Evolutionary conservation across 2,797 vertebrate species (phyloP).

Genomic region (Tokudaia muenninki): DNA sequence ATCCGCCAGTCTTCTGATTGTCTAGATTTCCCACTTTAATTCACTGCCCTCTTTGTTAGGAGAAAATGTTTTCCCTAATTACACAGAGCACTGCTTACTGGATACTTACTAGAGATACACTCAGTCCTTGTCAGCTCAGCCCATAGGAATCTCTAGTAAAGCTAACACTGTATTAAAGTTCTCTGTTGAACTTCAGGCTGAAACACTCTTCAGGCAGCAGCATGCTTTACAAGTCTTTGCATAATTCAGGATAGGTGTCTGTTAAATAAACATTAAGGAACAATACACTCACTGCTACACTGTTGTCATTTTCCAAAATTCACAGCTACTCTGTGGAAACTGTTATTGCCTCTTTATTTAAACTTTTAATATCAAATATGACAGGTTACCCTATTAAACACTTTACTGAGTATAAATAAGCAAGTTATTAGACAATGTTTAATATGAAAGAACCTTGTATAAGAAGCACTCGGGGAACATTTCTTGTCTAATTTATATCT

Average conservation of each 20-base stretch:
- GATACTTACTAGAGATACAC: background rate
- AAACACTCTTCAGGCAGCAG: background rate
- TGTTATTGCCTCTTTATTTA: background rate
- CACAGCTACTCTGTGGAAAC: background rate
- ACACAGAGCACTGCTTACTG: background rate
- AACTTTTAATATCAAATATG: constrained; percentile 21
- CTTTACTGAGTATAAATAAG: constrained; percentile 41
- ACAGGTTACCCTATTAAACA: constrained; percentile 22
- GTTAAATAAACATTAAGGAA: constrained; percentile 51
- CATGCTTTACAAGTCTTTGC: background rate
- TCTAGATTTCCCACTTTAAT: background rate
- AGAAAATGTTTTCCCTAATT: background rate
- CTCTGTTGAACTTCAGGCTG: background rate
- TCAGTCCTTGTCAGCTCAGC: background rate
- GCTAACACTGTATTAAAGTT: background rate
- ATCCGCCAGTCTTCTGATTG: background rate
- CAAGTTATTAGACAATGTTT: constrained; percentile 26
- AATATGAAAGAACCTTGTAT: background rate
- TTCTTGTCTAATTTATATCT: background rate
- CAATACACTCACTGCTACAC: background rate
- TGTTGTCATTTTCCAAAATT: background rate
- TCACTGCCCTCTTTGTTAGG: background rate
- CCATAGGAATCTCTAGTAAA: background rate
- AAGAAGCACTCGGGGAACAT: background rate
- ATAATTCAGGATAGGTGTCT: constrained; percentile 7